Conservation (phyloP, 2,113 vertebrate species). For the Orthonyx spaldingii region DNA sequence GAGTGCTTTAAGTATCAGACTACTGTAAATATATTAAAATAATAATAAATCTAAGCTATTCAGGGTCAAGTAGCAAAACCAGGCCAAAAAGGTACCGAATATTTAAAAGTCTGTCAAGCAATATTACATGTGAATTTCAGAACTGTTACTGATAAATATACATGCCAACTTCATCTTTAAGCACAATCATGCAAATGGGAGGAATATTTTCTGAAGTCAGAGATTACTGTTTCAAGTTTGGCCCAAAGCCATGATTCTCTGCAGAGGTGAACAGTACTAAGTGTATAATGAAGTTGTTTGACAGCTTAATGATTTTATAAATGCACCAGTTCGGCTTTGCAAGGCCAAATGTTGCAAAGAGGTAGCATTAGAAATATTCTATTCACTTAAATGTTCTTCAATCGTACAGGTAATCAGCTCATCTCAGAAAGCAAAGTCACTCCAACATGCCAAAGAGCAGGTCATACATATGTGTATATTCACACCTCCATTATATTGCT, state of each 20-base stretch:
- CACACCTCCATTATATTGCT: background rate
- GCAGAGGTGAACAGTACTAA: background rate
- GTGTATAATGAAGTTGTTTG: background rate
- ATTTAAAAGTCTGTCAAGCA: background rate
- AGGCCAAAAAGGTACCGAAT: background rate
- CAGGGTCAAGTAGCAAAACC: background rate
- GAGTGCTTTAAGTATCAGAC: background rate
- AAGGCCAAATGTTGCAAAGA: background rate
- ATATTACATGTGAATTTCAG: background rate
- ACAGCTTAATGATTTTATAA: background rate
- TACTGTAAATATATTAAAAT: background rate
- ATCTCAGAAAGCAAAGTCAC: background rate
- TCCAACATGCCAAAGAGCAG: background rate
- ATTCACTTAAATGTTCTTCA: background rate
- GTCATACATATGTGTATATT: background rate
- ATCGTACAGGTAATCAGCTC: background rate
- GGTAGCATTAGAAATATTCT: background rate
- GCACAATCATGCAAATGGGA: background rate
- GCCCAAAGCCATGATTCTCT: background rate
- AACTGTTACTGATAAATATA: background rate
- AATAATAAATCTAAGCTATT: background rate
- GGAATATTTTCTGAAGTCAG: background rate
- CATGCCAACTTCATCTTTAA: background rate
- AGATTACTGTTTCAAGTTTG: background rate
- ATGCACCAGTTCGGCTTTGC: background rate